These are phyloP conservation scores for Margaritifera margaritifera DNA, from an alignment of 2,888 invertebrate species.

Conservation along the genomic window DNA sequence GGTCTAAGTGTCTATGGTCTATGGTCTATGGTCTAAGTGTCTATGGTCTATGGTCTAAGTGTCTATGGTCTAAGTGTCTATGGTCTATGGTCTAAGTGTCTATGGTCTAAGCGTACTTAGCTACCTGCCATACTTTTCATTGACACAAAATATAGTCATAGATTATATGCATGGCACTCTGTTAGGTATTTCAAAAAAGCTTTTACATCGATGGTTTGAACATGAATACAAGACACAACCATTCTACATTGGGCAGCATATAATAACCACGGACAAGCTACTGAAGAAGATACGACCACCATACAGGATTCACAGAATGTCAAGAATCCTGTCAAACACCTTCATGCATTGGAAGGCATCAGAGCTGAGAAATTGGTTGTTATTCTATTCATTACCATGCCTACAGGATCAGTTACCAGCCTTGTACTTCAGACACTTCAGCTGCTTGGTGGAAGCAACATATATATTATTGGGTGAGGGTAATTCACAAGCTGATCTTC, in stretches of 20 bases:
- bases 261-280: no score
- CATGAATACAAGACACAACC: neutral
- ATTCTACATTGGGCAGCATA: conserved; percentile 6
- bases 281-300: no score
- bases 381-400: conserved; percentile 31
- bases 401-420: conserved; percentile 16
- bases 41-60: no score
- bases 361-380: conserved; percentile 27
- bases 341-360: conserved; percentile 35
- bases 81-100: no score
- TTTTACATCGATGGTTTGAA: neutral
- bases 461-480: no score
- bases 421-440: conserved; percentile 18
- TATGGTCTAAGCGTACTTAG: no score
- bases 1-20: no score
- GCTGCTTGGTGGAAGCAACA: no score
- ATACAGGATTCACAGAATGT: no score
- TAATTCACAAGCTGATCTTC: conserved; percentile 11
- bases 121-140: no score
- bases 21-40: no score
- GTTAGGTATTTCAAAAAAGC: conserved; percentile 2
- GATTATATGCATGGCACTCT: conserved; percentile 6
- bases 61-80: no score
- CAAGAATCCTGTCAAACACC: neutral
- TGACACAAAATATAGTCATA: neutral